Evolutionary conservation across 1,140 invertebrate genomes (phyloP), one percentile per base, ranked within the genome.

Genomic region (Lucilia cuprina): DNA sequence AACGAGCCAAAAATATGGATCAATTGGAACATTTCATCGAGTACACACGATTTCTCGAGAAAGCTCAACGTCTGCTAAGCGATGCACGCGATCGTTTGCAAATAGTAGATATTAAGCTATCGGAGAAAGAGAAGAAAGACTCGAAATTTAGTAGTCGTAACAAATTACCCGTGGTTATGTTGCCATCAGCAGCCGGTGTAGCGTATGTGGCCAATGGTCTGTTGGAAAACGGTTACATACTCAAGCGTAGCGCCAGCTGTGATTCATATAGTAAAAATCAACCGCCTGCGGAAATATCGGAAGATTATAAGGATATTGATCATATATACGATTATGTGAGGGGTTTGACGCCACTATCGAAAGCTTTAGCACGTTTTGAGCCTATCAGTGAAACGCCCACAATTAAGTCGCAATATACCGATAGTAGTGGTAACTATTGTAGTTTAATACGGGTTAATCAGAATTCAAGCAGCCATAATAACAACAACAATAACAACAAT

Each of bases 251-350:
- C 85, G 94, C 94, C 50, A 96, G 95, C 34, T 95, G 95, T 41
- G 95, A 96, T 88, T 88, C 87, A 1, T 88, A 87, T 85, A 90
- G 86, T 19, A 91, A 90, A 85, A 87, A 88, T 83, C 86, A 87
- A 60, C 84, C 91, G 89, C 60, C 83, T 14, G 89, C 90, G 7
- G 92, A 93, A 14, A 94, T 94, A 83, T 93, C 94, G 12, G 96
- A 96, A 88, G 96, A 98, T 86, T 98, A 98, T 91, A 97, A 98
- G 87, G 97, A 99, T 92, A 98, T 98, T 86, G 97, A 99, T 92
- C 97, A 98, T 91, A 97, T 99, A 84, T 99, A 99, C 91, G 97
- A 98, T 89, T 99, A 98, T 90, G 97, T 99, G 0, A 93, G 97
- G 75, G 97, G 97, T 0, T 96, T 98, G 87, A 96, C 96, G 14